Base-by-base conservation (phyloP, 1,140 invertebrate genomes). In the Drosophila kikkawai region DNA sequence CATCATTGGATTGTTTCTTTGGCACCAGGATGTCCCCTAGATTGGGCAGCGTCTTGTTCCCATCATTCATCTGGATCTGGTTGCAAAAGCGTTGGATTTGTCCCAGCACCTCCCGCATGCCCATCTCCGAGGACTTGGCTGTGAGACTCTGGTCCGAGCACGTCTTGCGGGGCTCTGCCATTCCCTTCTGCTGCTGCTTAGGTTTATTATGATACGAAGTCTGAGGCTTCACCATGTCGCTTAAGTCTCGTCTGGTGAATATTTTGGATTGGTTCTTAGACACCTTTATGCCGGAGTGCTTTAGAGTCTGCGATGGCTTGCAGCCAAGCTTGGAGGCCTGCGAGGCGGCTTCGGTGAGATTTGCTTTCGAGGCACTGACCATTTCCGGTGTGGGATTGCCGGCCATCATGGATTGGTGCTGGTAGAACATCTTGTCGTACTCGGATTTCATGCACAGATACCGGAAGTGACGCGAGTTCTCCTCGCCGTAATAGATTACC, bases 361-460 rank as follows among this genome's bases (percentile, higher is more conserved):
- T 75, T 9, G 19, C 22, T n/a, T 64, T 36, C 4, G 75, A 76
- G 37, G 44, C 8, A 36, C 17, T 42, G 3, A 51, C 5, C 36
- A 57, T 55, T 12, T 79, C 75, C n/a, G 48, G 15, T 29, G 53
- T 44, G 6, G 65, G 58, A 12, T 79, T 76, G 36, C 53, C 42
- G 9, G 51, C n/a, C 41, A 82, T 48, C 70, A 84, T 50, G 0
- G 78, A 59, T 4, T 92, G 91, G 45, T 92, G 91, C 22, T 92
- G 91, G n/a, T 91, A 92, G 39, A 85, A 85, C 85, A 88, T 92
- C 41, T 92, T 92, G 22, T 92, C 91, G 48, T 92, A 92, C 57
- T 92, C 91, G 3, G 91, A 91, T 41, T 92, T 92, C 91, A 92
- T 92, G 82, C 91, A 92, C 11, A 92, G 60, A 37, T 92, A 92